Evolutionary conservation across 2,113 vertebrate genomes (phyloP).

Genomic region (Cinclus mexicanus): DNA sequence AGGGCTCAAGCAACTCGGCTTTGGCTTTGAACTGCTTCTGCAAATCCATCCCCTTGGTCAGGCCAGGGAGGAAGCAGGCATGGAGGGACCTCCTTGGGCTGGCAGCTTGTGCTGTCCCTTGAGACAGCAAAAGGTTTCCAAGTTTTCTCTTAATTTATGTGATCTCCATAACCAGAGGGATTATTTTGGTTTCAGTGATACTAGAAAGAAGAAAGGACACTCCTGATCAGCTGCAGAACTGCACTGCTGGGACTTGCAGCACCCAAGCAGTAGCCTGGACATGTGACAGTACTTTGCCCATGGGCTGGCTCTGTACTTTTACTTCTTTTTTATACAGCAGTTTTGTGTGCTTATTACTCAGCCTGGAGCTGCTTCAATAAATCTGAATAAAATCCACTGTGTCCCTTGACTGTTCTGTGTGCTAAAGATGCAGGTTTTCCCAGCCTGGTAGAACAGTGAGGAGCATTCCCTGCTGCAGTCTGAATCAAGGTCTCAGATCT

Average conservation of each 20-base stretch:
- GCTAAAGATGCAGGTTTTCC: not conserved
- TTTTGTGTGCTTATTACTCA: slow-evolving; percentile 41
- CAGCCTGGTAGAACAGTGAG: not conserved
- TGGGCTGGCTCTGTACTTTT: not conserved
- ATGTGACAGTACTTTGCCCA: not conserved
- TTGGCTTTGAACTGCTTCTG: not conserved
- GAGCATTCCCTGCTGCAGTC: not conserved
- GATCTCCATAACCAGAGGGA: not conserved
- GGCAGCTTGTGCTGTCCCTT: not conserved
- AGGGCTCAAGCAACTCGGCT: not conserved
- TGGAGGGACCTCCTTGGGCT: not conserved
- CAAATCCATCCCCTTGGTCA: not conserved
- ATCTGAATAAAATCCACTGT: not conserved
- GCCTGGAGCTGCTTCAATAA: slow-evolving; percentile 65
- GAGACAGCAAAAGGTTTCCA: not conserved
- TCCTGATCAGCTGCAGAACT: not conserved
- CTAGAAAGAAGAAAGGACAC: not conserved
- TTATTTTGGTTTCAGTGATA: not conserved
- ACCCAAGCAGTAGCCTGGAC: not conserved
- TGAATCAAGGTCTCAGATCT: not conserved
- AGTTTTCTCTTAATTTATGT: not conserved
- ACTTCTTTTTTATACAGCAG: not conserved
- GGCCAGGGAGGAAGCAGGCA: not conserved
- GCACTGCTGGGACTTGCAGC: not conserved
- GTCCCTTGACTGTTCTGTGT: not conserved